Evolutionary conservation across 2,113 vertebrate species (phyloP), one percentile per base, ranked within the genome.

Genomic region (Pogonocichla stellata): DNA sequence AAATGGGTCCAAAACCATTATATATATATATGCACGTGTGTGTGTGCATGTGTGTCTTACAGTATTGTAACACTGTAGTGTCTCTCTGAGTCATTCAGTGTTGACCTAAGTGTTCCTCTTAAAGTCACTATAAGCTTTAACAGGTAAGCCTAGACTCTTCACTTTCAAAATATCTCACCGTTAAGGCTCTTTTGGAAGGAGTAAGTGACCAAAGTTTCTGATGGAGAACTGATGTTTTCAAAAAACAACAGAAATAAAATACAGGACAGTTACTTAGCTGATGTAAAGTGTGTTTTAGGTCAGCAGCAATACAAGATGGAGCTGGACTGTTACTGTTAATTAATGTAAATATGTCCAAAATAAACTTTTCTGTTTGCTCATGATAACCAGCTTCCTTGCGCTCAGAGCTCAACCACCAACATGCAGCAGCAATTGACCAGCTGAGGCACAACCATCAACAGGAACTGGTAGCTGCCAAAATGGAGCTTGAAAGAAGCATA

Each of bases 331-430:
- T 91, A 29, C 9, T 38, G 24, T 78, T 73, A 80, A 86, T 25
- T 81, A 42, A 47, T 13, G 17, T 64, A 79, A 88, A 50, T 28
- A 20, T 25, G 38, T 96, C 28, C 31, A 51, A 94, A 93, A 66
- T 74, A 42, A 90, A 38, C 31, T 33, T 81, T 58, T 92, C 26
- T 74, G 36, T 94, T 88, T 93, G 36, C 80, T 72, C 26, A 15
- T 43, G 67, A 23, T 62, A 86, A 47, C 72, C 82, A 99, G 99
- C 99, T 36, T 99, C 99, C 65, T 98, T 99, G 90, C 98, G 99
- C 73, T 99, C 99, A 33, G 99, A 99, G 97, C 95, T 99, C 83
- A 99, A 99, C 93, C 99, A 99, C 93, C 99, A 99, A 85, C 99
- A 99, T 38, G 99, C 99, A 25, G 98, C 99, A 48, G 98, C 99